These are phyloP conservation scores for Tachuris rubrigastra DNA, from an alignment of 2,113 vertebrate species.

Conservation along the genomic window DNA sequence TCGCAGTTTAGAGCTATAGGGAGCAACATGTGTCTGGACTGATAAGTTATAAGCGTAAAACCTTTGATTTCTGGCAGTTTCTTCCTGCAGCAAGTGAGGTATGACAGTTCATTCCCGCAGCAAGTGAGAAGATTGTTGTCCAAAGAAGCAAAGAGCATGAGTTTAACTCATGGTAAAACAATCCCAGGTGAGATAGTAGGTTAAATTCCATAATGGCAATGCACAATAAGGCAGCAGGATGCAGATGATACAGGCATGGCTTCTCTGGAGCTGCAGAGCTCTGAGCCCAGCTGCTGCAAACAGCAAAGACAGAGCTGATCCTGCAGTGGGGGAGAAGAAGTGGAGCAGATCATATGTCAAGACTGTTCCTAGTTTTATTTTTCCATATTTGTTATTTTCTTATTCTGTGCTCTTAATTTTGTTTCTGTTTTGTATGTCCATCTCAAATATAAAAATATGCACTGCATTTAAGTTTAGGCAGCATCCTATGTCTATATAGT, in stretches of 20 bases:
- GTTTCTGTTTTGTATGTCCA: background rate
- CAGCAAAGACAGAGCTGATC: background rate
- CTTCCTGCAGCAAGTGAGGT: background rate
- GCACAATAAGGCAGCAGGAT: background rate
- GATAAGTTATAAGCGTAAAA: background rate
- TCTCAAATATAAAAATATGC: background rate
- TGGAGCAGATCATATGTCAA: background rate
- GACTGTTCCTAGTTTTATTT: background rate
- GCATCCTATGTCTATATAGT: fast-evolving
- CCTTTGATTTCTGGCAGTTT: background rate
- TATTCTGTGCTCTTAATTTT: background rate
- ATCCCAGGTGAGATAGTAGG: background rate
- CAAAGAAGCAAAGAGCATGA: background rate
- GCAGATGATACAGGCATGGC: background rate
- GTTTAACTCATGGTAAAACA: background rate
- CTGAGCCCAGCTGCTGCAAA: background rate
- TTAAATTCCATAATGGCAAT: background rate
- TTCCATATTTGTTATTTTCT: background rate
- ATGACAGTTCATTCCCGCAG: background rate
- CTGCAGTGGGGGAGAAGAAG: background rate
- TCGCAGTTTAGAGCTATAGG: background rate
- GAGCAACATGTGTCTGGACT: background rate
- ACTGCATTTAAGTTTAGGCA: background rate
- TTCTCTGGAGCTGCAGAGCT: background rate
- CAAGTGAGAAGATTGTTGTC: background rate